phyloP scores from a whole-genome alignment of 2,888 invertebrate species.

The Cataglyphis albicans region DNA sequence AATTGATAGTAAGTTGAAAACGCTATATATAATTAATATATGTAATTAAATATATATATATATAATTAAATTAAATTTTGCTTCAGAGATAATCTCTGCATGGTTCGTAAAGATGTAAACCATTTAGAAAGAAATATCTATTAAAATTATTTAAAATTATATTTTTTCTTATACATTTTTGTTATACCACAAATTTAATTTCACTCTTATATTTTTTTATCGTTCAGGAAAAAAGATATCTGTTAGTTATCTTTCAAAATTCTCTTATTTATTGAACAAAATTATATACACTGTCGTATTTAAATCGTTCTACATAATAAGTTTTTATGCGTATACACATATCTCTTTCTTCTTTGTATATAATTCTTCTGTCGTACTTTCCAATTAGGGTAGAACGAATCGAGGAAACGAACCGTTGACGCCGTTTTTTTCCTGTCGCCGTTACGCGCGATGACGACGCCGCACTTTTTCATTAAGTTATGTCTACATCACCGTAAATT shows the following conservation, averaged over 20 bases:
- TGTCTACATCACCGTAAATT: constrained; percentile 66
- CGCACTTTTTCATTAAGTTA: constrained; percentile 60
- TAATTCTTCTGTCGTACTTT: constrained; percentile 61
- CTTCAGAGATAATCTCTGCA: background rate
- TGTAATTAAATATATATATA: background rate
- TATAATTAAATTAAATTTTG: background rate
- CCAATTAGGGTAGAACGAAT: constrained; percentile 76
- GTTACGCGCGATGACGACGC: constrained; percentile 70
- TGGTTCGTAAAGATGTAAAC: background rate
- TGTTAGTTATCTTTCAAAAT: background rate
- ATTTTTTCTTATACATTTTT: background rate
- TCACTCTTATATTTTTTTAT: background rate
- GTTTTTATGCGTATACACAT: background rate
- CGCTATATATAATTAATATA: background rate
- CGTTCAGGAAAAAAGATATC: background rate
- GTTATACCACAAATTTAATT: background rate
- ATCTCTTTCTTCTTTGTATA: constrained; percentile 14
- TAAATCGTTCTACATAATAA: background rate
- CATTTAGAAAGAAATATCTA: background rate
- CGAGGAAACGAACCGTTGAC: constrained; percentile 76
- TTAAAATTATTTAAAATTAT: background rate
- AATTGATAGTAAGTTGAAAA: background rate
- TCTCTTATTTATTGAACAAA: background rate
- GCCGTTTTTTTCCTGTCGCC: constrained; percentile 71
- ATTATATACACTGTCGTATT: background rate